Conservation (phyloP, 64 coral and sea anemone genomes). For the Montipora capricornis region DNA sequence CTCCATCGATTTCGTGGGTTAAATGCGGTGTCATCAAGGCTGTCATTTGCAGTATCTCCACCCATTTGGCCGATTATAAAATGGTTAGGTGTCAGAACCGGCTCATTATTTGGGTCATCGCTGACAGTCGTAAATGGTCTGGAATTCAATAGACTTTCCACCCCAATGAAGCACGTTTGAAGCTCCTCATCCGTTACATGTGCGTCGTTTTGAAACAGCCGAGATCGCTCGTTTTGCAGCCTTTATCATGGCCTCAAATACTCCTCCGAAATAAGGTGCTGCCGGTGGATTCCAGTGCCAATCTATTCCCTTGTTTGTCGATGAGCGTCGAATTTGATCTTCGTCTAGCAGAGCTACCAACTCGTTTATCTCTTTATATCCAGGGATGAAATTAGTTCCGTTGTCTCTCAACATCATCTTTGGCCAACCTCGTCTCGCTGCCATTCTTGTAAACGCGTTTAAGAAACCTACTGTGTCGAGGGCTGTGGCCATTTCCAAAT, state of each 20-base stretch:
- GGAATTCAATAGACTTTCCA: constrained; percentile 8
- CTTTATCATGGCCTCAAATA: constrained; percentile 52
- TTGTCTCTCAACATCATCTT: constrained; percentile 30
- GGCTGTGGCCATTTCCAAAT: not conserved
- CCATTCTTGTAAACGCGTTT: not conserved
- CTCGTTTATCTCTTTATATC: constrained; percentile 2
- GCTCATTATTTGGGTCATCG: constrained; percentile 38
- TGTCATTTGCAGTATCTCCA: no score
- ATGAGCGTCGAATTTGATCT: not conserved
- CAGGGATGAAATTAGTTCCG: constrained; percentile 29
- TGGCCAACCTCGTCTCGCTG: not conserved
- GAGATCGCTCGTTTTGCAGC: constrained; percentile 40
- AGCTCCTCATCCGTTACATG: constrained; percentile 61
- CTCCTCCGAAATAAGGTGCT: constrained; percentile 29
- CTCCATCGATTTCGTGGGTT: no score
- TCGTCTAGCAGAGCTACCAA: constrained; percentile 6
- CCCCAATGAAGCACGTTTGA: constrained; percentile 12
- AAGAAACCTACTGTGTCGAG: not conserved
- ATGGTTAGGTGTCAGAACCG: constrained; percentile 16
- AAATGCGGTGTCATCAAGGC: no score
- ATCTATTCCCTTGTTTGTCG: constrained; percentile 20
- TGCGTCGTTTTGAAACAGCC: constrained; percentile 22
- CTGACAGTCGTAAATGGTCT: constrained; percentile 25
- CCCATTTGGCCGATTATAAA: not conserved
- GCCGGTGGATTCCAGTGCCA: constrained; percentile 44